Percentiles rank a stretch among this genome's conserved stretches.
These are phyloP conservation scores for Tolypeutes matacus DNA, from an alignment of 2,797 vertebrate genomes.

Conservation along the genomic window DNA sequence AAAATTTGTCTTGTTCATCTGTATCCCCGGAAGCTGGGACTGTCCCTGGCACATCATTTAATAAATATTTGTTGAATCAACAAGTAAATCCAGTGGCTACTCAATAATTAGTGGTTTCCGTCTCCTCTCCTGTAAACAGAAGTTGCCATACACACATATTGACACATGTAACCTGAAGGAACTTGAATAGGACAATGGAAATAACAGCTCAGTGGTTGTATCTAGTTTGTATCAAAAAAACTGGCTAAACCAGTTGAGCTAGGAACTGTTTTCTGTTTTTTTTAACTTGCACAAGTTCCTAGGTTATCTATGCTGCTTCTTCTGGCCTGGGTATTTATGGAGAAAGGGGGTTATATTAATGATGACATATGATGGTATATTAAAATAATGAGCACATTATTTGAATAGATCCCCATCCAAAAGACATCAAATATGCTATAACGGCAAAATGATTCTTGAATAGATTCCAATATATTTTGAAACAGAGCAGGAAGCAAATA, in stretches of 20 bases:
- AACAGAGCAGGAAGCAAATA: background rate
- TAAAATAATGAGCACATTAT: slow-evolving; percentile 36
- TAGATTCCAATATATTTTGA: background rate
- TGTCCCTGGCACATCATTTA: background rate
- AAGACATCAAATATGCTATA: background rate
- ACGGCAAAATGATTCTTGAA: background rate
- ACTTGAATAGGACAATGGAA: slow-evolving; percentile 72
- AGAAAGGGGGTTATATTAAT: background rate
- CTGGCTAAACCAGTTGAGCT: slow-evolving; percentile 58
- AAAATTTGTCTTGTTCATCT: slow-evolving; percentile 7
- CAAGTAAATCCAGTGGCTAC: slow-evolving; percentile 55
- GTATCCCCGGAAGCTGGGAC: background rate
- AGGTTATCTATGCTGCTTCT: background rate
- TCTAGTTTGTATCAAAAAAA: slow-evolving; percentile 41
- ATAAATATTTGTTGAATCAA: slow-evolving; percentile 62
- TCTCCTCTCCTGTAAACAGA: slow-evolving; percentile 38
- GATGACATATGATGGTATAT: background rate
- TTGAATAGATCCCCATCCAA: background rate
- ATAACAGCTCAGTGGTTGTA: slow-evolving; percentile 47
- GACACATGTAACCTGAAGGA: slow-evolving; percentile 63
- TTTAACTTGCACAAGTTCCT: slow-evolving; percentile 42
- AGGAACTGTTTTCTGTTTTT: slow-evolving; percentile 68
- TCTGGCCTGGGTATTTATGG: slow-evolving; percentile 27
- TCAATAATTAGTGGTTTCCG: slow-evolving; percentile 74
- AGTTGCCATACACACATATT: background rate